Evolutionary conservation across 2,113 vertebrate species (phyloP).

Genomic region (Sus scrofa): T2T-Sscrofa CM000819.6:130065001-130065500

Average conservation of each 20-base stretch:
- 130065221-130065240: neutral
- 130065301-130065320: neutral
- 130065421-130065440: neutral
- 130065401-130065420: slow-evolving; percentile 9
- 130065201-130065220: neutral
- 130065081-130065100: neutral
- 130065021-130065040: neutral
- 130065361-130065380: neutral
- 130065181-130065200: neutral
- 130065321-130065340: neutral
- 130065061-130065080: neutral
- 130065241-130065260: neutral
- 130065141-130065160: neutral
- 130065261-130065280: neutral
- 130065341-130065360: neutral
- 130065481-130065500: neutral
- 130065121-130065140: neutral
- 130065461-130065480: neutral
- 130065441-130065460: neutral
- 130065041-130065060: neutral
- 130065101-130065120: neutral
- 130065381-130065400: neutral
- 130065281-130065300: neutral
- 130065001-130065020: neutral
- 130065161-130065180: neutral